These are phyloP conservation scores for Camponotus floridanus DNA, from an alignment of 1,140 invertebrate species.

Conservation along the genomic window DNA sequence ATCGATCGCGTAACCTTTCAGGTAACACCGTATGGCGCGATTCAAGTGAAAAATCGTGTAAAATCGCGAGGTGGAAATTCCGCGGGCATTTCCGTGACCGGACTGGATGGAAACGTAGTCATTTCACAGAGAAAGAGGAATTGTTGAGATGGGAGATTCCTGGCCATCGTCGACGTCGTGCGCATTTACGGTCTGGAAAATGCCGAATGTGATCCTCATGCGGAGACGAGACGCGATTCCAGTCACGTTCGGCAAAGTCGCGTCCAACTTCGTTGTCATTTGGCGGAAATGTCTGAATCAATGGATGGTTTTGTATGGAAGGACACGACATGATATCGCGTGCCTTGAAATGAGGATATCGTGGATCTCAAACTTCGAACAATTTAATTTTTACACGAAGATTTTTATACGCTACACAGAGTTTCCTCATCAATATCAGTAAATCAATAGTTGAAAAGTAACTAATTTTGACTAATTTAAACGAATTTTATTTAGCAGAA, in stretches of 20 bases:
- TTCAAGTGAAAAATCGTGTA: background rate
- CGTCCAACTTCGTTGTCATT: constrained; percentile 64
- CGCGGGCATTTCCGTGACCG: background rate
- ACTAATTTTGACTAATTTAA: too few relatives aligned
- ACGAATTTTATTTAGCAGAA: too few relatives aligned
- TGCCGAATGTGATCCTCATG: constrained; percentile 12
- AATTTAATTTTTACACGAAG: too few relatives aligned
- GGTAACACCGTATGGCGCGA: background rate
- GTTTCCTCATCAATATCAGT: too few relatives aligned
- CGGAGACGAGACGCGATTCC: constrained; percentile 39
- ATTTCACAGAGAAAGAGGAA: background rate
- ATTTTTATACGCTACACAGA: too few relatives aligned
- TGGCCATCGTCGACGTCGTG: constrained; percentile 15
- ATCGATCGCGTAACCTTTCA: constrained; percentile 2
- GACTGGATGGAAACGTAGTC: background rate
- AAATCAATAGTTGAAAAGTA: too few relatives aligned
- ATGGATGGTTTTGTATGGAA: constrained; percentile 19
- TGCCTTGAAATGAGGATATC: background rate
- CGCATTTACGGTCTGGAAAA: constrained; percentile 59
- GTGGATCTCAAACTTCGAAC: background rate
- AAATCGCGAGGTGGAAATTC: constrained; percentile 25
- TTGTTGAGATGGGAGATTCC: background rate
- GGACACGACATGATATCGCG: background rate
- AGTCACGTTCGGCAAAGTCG: constrained; percentile 66
- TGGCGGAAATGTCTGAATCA: constrained; percentile 67